Evolutionary conservation across 2,797 vertebrate genomes (phyloP), one percentile per base, ranked within the genome.

Genomic region (Gymnocypris eckloni): DNA sequence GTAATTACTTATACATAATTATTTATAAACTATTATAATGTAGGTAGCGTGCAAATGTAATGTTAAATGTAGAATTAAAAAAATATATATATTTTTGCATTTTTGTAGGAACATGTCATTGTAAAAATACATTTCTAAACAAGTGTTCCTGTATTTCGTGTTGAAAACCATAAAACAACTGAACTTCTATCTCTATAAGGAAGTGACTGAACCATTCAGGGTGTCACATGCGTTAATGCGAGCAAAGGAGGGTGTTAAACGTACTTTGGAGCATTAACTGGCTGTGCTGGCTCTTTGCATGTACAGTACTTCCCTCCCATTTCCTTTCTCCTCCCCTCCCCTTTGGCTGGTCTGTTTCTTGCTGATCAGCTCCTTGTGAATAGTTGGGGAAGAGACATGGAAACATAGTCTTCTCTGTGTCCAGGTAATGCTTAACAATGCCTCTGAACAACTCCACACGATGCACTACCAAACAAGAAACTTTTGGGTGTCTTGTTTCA

Each of bases 221-320:
- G 87, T 82, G 76, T 81, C 89, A 89, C 93, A 93, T 92, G 93
- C 92, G 79, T 59, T 77, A 71, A 78, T 67, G 39, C 1, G 37
- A 54, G 61, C 76, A 79, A 70, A 87, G 88, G 85, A 86, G 89
- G 56, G 87, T 87, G 69, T 87, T 90, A 48, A 45, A 33, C 28
- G 28, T 33, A 33, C 28, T 33, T 33, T 33, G 28, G 28, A 33
- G 28, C 28, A 33, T 33, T 81, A 88, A 88, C 87, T 92, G 91
- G 82, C 91, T 82, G 75, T 80, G 85, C 90, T 89, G 86, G 84
- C 83, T 86, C 54, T 85, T 86, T 83, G 56, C n/a, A 76, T 69
- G 25, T 89, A 89, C 89, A 92, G 86, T 89, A 90, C 82, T 91
- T 93, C 86, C 90, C 90, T 88, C 85, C 88, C 79, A 69, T 59